Evolutionary conservation across 2,797 vertebrate genomes (phyloP), one percentile per base, ranked within the genome.

Genomic region (Halcyon leucocephala): DNA sequence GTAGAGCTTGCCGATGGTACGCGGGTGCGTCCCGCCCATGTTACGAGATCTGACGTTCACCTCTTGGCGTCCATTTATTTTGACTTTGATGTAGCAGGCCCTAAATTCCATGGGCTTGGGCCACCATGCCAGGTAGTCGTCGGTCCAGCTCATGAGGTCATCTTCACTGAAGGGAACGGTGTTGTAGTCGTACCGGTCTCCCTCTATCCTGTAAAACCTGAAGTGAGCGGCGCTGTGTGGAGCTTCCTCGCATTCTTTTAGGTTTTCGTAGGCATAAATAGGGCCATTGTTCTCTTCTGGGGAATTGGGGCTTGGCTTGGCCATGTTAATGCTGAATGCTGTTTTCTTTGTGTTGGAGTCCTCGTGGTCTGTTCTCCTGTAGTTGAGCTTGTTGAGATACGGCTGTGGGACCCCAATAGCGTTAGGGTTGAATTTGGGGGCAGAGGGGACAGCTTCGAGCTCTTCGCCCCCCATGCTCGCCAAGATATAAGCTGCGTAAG

Each of bases 111-210:
- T 98, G 7, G 99, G 99, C 73, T 99, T 99, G 28, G 99, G 99
- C 99, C 99, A 99, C 99, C 99, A 99, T 1, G 99, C 99, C 83
- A 99, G 97, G 94, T 99, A 99, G 97, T 99, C 99, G 55, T 99
- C 99, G 0, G 99, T 99, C 99, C 99, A 99, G 95, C 99, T 99
- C 99, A 99, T 99, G 39, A 99, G 99, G 89, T 99, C 99, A 4
- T 99, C 99, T 94, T 99, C 99, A 10, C 99, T 99, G 97, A 99
- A 99, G 6, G 99, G 98, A 64, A 99, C 99, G 0, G 99, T 99
- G 96, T 99, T 99, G 82, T 99, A 99, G 94, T 99, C 99, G 0
- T 99, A 99, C 16, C 97, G 97, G 91, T 99, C 99, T 52, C 99
- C 99, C 95, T 99, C 99, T 17, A 99, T 98, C 97, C 99, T 99